Evolutionary conservation across 2,113 vertebrate genomes (phyloP), one percentile per base, ranked within the genome.

Genomic region (Sporophila hypoxantha): DNA sequence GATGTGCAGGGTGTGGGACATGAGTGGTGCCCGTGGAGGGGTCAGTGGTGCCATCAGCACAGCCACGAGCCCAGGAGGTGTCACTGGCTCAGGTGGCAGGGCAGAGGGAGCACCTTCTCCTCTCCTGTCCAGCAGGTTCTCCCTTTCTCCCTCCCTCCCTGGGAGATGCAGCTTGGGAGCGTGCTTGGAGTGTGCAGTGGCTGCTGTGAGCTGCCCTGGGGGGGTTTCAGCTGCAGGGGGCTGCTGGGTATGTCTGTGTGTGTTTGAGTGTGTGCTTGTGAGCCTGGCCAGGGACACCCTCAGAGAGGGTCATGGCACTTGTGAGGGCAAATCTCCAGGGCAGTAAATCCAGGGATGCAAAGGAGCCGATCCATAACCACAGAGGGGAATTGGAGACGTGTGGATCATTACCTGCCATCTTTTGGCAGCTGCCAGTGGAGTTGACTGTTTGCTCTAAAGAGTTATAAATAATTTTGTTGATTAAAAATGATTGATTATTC

Each of bases 401-500:
- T 9, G 59, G 59, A 64, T 93, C 5, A 0, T 82, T 84, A 56
- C 90, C 76, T 89, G 79, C 50, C 39, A 16, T 32, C 75, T 34
- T 91, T 49, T 69, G 81, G 77, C 83, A 76, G 86, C 68, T 44
- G 77, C 88, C 27, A 7, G 53, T 10, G 2, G 68, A 79, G 47
- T 1, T 37, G 37, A 17, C 71, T 85, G 1, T 79, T 94, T 87
- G 61, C 74, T 87, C 68, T 41, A 9, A 87, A 44, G 87, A 89
- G 46, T 70, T 77, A 41, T 12, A 87, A 68, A 77, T 89, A 82
- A 92, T 92, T 81, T 65, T 77, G 50, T 68, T 78, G 91, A 82
- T 92, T 78, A 82, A 68, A 68, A 93, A 37, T 66, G 75, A 90
- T 88, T 86, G 75, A 93, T 94, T 91, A 52, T 37, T 36, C 39